Evolutionary conservation across 2,888 invertebrate genomes (phyloP), one percentile per base, ranked within the genome.

Genomic region (Tuberolachnus salignus): DNA sequence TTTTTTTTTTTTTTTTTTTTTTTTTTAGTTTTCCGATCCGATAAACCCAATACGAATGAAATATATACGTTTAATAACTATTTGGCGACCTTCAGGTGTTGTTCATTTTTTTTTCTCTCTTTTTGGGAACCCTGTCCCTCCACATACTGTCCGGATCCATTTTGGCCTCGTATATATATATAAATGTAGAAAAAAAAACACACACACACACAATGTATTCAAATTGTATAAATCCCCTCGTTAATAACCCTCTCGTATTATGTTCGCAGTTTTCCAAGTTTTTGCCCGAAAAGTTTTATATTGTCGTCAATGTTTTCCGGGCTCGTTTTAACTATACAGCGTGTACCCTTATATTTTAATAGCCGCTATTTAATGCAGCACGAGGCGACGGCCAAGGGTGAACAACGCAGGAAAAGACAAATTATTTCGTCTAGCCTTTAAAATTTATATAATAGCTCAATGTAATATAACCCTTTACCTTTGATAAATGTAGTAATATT

Each of bases 161-260:
- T 34, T 2, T n/a, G 13, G 23, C n/a, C 61, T 3, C 34, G 3
- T 34, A 1, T 51, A 51, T 63, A 21, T 34, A 3, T 6, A 6
- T 34, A 34, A 6, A 6, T 34, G 6, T 34, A n/a, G n/a, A n/a
- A n/a, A n/a, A n/a, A n/a, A n/a, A n/a, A n/a, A n/a, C n/a, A n/a
- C n/a, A n/a, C n/a, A n/a, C n/a, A n/a, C n/a, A 6, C 6, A 23
- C 13, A 34, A 53, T 51, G 44, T n/a, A n/a, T 23, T n/a, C 42
- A 44, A 34, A 16, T 1, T 44, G 55, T 44, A 16, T 16, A 44
- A 70, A 70, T 70, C n/a, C 46, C 34, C 61, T 16, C 61, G 61
- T 73, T 61, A 73, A 73, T 61, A 34, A 51, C 16, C 16, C 61
- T 55, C 21, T 64, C 64, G 53, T 55, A 64, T n/a, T 53, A 42